These are phyloP conservation scores for Phoeniculus purpureus DNA, from an alignment of 2,797 vertebrate genomes.

Conservation along the genomic window DNA sequence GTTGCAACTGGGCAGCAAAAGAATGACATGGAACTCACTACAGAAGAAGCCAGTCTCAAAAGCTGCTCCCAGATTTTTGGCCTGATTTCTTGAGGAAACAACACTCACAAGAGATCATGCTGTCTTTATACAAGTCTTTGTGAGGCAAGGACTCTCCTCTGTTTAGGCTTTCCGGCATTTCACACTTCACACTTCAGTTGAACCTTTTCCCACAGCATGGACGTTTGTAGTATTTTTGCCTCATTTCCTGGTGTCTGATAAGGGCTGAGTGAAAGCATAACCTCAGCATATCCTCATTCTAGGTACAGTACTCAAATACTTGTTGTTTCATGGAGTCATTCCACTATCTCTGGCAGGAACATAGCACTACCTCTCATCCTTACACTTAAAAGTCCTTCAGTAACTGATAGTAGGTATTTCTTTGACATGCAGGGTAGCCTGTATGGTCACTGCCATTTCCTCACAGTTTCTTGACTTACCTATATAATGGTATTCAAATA, in stretches of 20 bases:
- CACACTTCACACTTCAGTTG: not conserved
- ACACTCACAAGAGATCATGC: not conserved
- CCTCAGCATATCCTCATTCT: not conserved
- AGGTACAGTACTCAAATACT: not conserved
- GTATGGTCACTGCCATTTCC: not conserved
- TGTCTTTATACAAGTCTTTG: not conserved
- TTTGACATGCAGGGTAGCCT: not conserved
- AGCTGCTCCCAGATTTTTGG: not conserved
- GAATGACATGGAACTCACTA: not conserved
- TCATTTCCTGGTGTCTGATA: not conserved
- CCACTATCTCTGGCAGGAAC: not conserved
- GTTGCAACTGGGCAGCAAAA: not conserved
- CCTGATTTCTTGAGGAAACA: not conserved
- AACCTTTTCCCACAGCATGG: not conserved
- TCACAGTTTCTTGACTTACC: not conserved
- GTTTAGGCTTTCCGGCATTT: not conserved
- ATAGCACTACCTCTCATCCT: not conserved
- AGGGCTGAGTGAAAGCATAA: not conserved
- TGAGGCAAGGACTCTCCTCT: not conserved
- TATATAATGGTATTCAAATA: not conserved
- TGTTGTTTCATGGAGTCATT: not conserved
- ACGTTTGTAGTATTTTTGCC: not conserved
- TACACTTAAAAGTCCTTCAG: not conserved
- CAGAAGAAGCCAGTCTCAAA: not conserved
- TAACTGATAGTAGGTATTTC: not conserved